Percentiles rank a stretch among this genome's conserved stretches.
Conservation (phyloP, 2,113 vertebrate genomes). For the Sakesphorus luctuosus region DNA sequence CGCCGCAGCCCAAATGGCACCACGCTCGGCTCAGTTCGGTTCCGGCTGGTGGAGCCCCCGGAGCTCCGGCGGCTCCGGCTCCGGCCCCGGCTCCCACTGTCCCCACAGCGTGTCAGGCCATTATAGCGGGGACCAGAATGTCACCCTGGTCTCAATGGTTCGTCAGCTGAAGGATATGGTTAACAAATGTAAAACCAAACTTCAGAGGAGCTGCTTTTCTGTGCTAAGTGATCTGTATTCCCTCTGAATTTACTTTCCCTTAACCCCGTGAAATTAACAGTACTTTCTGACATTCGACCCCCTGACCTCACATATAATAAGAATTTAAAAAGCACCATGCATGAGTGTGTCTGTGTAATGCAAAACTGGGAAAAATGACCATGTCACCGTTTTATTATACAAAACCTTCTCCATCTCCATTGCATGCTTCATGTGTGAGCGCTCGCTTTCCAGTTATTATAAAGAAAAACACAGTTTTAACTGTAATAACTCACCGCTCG, state of each 20-base stretch:
- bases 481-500: conserved; percentile 76
- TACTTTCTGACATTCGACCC: conserved; percentile 94
- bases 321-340: conserved; percentile 99
- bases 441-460: conserved; percentile 82
- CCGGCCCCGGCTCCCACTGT: conserved; percentile 58
- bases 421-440: conserved; percentile 81
- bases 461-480: conserved; percentile 83
- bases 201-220: conserved; percentile 86
- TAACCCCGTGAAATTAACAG: conserved; percentile 99
- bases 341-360: conserved; percentile 96
- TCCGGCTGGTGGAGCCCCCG: conserved; percentile 76
- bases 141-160: conserved; percentile 90
- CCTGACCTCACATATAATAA: conserved; percentile 96
- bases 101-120: conserved; percentile 82
- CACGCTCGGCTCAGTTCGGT: conserved; percentile 75
- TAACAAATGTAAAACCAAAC: conserved; percentile 94
- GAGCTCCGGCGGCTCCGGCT: conserved; percentile 66
- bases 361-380: conserved; percentile 90
- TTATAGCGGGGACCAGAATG: conserved; percentile 81
- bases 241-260: conserved; percentile 97
- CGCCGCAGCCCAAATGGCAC: conserved; percentile 80
- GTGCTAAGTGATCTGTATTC: conserved; percentile 99
- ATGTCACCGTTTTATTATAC: conserved; percentile 91
- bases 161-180: conserved; percentile 92
- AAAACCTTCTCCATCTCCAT: conserved; percentile 85